A percentile compares a stretch with the other conserved stretches of the same genome.
Evolutionary conservation across 2,888 invertebrate species (phyloP).

Genomic region (Barypeithes pellucidus): DNA sequence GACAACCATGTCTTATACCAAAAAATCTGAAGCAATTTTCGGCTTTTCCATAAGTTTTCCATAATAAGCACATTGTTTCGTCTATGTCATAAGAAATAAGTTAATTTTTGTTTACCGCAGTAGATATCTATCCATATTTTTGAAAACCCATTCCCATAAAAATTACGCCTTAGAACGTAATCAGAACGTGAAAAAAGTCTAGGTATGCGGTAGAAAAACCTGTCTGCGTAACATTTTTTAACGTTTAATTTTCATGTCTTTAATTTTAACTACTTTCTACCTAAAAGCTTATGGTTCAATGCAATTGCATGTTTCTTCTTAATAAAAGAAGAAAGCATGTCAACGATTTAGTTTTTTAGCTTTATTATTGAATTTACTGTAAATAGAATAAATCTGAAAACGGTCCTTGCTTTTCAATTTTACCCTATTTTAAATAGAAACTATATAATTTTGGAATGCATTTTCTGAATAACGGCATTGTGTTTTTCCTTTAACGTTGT

Average conservation of each 20-base stretch:
- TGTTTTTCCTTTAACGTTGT: too few relatives aligned
- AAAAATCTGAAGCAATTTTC: neutral
- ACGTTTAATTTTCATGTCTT: constrained; percentile 41
- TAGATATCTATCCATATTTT: too few relatives aligned
- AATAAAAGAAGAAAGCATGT: constrained; percentile 53
- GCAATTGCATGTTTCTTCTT: constrained; percentile 39
- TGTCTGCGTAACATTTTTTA: constrained; percentile 26
- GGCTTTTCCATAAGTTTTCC: neutral
- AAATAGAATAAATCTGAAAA: neutral
- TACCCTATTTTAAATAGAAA: neutral
- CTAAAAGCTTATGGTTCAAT: constrained; percentile 38
- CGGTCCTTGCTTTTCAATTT: neutral
- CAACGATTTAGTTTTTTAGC: constrained; percentile 31
- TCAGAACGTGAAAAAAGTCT: constrained; percentile 52
- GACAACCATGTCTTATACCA: too few relatives aligned
- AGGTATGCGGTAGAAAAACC: constrained; percentile 23
- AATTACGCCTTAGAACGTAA: constrained; percentile 42
- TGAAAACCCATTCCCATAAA: constrained; percentile 3
- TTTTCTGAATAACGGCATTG: too few relatives aligned
- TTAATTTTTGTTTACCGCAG: too few relatives aligned
- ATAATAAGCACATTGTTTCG: neutral
- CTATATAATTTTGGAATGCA: neutral
- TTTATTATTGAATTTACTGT: constrained; percentile 20
- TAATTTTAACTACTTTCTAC: constrained; percentile 40
- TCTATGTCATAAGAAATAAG: constrained; percentile 1